Percentiles rank a stretch among this genome's conserved stretches.
These are phyloP conservation scores for Uropetala carovei DNA, from an alignment of 2,888 invertebrate species.

Conservation along the genomic window DNA sequence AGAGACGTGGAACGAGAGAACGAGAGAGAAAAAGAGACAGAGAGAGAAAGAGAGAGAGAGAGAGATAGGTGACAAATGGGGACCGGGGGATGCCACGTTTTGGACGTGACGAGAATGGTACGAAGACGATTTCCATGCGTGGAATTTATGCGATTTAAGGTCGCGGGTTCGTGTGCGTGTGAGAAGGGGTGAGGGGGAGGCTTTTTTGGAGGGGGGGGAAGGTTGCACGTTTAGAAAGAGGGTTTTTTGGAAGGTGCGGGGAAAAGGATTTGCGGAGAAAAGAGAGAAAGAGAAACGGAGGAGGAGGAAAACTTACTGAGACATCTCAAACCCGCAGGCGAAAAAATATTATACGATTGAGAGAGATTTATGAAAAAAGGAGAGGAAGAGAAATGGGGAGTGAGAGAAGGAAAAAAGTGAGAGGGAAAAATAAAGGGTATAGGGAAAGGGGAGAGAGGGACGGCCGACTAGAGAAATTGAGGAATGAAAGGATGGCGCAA, in stretches of 20 bases:
- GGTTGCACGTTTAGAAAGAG: too few relatives aligned
- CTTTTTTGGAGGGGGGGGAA: too few relatives aligned
- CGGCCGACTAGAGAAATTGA: not conserved
- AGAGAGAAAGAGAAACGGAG: too few relatives aligned
- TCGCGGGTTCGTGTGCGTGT: not conserved
- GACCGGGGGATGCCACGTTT: not conserved
- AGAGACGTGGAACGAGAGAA: constrained; percentile 26
- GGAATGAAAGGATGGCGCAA: not conserved
- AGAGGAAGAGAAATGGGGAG: not conserved
- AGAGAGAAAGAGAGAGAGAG: not conserved
- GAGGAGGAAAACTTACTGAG: not conserved
- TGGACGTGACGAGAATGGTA: constrained; percentile 24
- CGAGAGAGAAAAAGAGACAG: not conserved
- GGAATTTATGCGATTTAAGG: constrained; percentile 43
- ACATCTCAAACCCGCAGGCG: constrained; percentile 11
- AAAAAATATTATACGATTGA: constrained; percentile 25
- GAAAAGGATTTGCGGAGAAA: too few relatives aligned
- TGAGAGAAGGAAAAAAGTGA: not conserved
- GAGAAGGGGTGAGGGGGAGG: not conserved
- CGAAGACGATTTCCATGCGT: constrained; percentile 19
- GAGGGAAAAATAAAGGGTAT: not conserved
- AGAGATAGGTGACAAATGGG: constrained; percentile 39
- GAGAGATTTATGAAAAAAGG: constrained; percentile 12
- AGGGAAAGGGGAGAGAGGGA: not conserved
- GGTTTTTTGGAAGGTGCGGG: too few relatives aligned